phyloP scores from a whole-genome alignment of 2,113 vertebrate genomes.

The Thamnaconus septentrionalis region DNA sequence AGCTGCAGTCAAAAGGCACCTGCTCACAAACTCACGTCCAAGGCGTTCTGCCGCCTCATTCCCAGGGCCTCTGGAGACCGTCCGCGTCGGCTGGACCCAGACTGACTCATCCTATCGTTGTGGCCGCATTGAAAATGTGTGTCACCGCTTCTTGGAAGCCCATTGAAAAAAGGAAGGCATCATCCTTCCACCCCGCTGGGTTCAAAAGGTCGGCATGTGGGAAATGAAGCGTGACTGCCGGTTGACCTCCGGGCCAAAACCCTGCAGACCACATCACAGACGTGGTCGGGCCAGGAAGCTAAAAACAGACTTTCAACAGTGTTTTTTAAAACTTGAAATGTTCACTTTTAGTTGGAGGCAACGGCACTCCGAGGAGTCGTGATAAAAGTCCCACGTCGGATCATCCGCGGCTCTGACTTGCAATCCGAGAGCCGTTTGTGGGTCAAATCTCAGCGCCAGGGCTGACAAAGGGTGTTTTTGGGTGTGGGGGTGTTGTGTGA shows the following conservation, averaged over 20 bases:
- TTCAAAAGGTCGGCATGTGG: conserved; percentile 44
- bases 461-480: conserved; percentile 45
- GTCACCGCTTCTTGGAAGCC: conserved; percentile 27
- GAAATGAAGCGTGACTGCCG: conserved; percentile 43
- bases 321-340: too few relatives aligned
- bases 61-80: conserved; percentile 28
- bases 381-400: too few relatives aligned
- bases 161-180: not conserved
- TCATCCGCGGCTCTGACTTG: conserved; percentile 3
- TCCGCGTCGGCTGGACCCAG: conserved; percentile 29
- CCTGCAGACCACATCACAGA: not conserved
- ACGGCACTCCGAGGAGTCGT: too few relatives aligned
- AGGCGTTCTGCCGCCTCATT: conserved; percentile 51
- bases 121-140: conserved; percentile 48
- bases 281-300: too few relatives aligned
- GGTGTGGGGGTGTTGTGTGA: conserved; percentile 55
- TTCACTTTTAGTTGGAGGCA: too few relatives aligned
- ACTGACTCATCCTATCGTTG: conserved; percentile 48
- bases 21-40: conserved; percentile 49
- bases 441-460: conserved; percentile 30
- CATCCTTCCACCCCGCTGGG: conserved; percentile 31
- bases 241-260: conserved; percentile 23
- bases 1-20: conserved; percentile 44
- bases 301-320: too few relatives aligned
- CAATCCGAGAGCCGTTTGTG: too few relatives aligned